Evolutionary conservation across 2,113 vertebrate genomes (phyloP).

Genomic region (Taurulus bubalis): DNA sequence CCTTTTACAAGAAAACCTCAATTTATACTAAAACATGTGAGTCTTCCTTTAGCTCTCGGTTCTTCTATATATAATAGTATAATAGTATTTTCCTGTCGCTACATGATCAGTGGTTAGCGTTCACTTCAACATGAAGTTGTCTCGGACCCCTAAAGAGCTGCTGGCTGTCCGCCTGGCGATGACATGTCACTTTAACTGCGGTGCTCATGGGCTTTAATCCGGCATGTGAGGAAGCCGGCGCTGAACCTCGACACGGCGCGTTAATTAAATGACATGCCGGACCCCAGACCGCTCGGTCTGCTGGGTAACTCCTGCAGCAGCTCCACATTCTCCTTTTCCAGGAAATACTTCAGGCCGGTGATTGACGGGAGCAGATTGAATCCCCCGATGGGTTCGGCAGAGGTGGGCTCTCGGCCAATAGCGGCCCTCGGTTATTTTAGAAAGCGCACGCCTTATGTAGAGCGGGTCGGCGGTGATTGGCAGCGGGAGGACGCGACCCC

Average conservation of each 20-base stretch:
- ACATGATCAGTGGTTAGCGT: too few species aligned
- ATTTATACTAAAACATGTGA: too few species aligned
- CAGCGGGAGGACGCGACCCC: constrained; percentile 80
- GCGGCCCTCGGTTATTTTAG: constrained; percentile 89
- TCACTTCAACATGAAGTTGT: too few species aligned
- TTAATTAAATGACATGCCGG: constrained; percentile 31
- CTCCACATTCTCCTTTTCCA: constrained; percentile 82
- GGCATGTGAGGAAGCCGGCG: constrained; percentile 56
- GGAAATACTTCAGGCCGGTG: constrained; percentile 81
- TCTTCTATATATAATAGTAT: too few species aligned
- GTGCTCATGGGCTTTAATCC: constrained; percentile 50
- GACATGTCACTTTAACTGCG: constrained; percentile 34
- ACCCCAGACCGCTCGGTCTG: not conserved
- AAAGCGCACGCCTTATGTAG: constrained; percentile 92
- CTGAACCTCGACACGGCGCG: constrained; percentile 44
- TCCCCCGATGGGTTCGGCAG: constrained; percentile 53
- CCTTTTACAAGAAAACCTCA: too few species aligned
- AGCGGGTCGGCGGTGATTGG: constrained; percentile 85
- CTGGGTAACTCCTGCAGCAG: constrained; percentile 53
- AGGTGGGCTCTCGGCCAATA: constrained; percentile 87
- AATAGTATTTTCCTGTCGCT: too few species aligned
- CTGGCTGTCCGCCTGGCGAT: too few species aligned
- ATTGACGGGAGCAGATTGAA: constrained; percentile 87
- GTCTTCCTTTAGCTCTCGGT: too few species aligned
- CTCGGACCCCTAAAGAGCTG: too few species aligned